Evolutionary conservation across 2,113 vertebrate species (phyloP).

Genomic region (Spheniscus mendiculus): DNA sequence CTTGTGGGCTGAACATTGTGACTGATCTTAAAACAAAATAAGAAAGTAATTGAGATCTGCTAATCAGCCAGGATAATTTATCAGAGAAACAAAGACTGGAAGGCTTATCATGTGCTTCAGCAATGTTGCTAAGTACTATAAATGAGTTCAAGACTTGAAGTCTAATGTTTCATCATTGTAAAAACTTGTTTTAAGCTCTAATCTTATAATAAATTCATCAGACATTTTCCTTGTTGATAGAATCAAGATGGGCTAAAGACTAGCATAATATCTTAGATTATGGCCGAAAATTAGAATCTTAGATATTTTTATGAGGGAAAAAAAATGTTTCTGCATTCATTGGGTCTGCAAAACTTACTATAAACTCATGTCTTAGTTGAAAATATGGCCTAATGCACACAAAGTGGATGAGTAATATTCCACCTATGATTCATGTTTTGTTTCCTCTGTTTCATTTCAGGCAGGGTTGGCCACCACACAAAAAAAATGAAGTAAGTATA

Average conservation of each 20-base stretch:
- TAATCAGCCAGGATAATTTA: neutral
- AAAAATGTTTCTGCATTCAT: neutral
- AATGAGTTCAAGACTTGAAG: neutral
- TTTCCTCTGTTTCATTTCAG: slow-evolving; percentile 61
- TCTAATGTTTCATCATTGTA: neutral
- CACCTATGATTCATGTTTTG: neutral
- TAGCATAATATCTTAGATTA: neutral
- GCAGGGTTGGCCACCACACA: slow-evolving; percentile 62
- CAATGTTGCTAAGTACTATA: neutral
- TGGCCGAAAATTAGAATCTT: neutral
- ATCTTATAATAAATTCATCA: neutral
- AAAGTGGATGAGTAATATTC: neutral
- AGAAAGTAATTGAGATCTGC: neutral
- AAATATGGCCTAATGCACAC: neutral
- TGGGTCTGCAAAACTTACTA: neutral
- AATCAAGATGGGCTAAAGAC: neutral
- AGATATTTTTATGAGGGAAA: neutral
- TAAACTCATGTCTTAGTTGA: neutral
- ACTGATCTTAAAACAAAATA: neutral
- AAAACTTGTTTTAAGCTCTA: neutral
- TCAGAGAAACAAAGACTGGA: neutral
- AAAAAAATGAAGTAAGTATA: slow-evolving; percentile 73
- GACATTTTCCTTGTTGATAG: neutral
- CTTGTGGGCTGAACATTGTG: neutral
- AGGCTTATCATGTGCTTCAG: neutral